phyloP scores from a whole-genome alignment of 1,140 invertebrate species.

The Condylostylus longicornis region DNA sequence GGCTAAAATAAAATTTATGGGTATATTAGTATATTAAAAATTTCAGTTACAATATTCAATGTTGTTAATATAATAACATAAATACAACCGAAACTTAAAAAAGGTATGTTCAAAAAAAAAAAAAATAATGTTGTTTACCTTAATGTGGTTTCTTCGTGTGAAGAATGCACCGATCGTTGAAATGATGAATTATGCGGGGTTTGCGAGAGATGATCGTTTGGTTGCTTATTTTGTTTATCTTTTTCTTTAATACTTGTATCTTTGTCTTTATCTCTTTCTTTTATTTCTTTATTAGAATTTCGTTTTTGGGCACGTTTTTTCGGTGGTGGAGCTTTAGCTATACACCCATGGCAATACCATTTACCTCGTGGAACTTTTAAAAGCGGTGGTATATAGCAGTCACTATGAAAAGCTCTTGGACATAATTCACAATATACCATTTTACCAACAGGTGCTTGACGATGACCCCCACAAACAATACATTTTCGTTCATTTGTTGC shows the following conservation, averaged over 20 bases:
- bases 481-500: constrained; percentile 75
- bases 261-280: constrained; percentile 18
- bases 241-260: constrained; percentile 8
- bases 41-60: not conserved
- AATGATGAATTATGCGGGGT: constrained; percentile 24
- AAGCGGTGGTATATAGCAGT: constrained; percentile 79
- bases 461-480: constrained; percentile 73
- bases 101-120: constrained; percentile 1
- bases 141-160: constrained; percentile 31
- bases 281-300: constrained; percentile 17
- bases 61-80: not conserved
- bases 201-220: constrained; percentile 4
- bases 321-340: constrained; percentile 55
- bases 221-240: constrained; percentile 1
- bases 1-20: constrained; percentile 14
- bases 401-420: constrained; percentile 78
- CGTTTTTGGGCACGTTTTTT: constrained; percentile 35
- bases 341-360: constrained; percentile 72
- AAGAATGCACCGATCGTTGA: constrained; percentile 31
- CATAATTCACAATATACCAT: constrained; percentile 76
- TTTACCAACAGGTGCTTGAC: constrained; percentile 42
- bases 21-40: not conserved
- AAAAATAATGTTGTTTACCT: constrained; percentile 18
- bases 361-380: constrained; percentile 73
- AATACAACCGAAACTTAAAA: not conserved